Conservation (phyloP, 2,888 invertebrate genomes). For the Andrena trimmerana region DNA sequence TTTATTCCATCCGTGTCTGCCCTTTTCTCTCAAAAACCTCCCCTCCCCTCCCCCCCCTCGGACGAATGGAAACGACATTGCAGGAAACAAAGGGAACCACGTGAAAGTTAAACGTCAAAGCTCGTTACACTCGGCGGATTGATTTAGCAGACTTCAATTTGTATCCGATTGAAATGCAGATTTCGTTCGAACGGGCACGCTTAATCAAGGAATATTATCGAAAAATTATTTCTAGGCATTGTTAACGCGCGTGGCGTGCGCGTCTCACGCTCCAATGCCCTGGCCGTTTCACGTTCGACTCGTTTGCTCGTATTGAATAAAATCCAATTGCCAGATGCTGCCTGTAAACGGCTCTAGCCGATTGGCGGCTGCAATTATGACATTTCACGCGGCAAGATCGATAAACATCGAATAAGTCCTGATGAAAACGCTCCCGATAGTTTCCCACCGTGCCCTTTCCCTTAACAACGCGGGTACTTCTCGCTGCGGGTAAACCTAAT, state of each 20-base stretch:
- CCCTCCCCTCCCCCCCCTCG: background rate
- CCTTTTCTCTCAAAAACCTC: background rate
- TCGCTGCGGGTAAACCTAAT: too few species aligned
- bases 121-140: background rate
- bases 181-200: background rate
- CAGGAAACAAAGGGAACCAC: background rate
- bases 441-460: background rate
- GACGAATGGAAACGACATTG: background rate
- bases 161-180: background rate
- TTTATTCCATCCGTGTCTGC: background rate
- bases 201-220: constrained; percentile 13
- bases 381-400: background rate
- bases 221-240: constrained; percentile 23
- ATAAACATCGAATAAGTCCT: background rate
- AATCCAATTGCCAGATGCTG: background rate
- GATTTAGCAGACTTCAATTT: background rate
- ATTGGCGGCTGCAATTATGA: background rate
- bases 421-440: background rate
- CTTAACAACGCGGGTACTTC: too few species aligned
- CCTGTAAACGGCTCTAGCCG: background rate
- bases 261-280: background rate
- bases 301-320: background rate
- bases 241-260: background rate
- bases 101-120: background rate
- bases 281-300: background rate